These are phyloP conservation scores for Calephelis nemesis DNA, from an alignment of 1,140 invertebrate genomes.

Conservation along the genomic window DNA sequence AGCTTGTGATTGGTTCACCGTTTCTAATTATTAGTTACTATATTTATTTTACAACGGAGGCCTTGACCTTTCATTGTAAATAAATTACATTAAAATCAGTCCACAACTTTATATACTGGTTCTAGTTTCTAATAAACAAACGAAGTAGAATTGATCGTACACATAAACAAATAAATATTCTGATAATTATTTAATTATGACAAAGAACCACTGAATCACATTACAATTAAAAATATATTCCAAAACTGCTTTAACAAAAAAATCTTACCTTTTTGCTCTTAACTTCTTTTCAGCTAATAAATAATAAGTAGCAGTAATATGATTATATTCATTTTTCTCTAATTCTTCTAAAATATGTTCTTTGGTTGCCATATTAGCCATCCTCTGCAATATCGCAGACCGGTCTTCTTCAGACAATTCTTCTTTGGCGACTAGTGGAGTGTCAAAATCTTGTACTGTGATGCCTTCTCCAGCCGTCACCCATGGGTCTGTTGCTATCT, in stretches of 20 bases:
- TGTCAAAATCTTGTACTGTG: constrained; percentile 67
- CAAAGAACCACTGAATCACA: too few species aligned
- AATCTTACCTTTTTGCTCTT: constrained; percentile 80
- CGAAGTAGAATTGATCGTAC: too few species aligned
- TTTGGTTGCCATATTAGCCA: constrained; percentile 97
- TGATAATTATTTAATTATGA: too few species aligned
- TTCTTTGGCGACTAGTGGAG: constrained; percentile 67
- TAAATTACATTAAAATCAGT: too few species aligned
- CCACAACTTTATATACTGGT: too few species aligned
- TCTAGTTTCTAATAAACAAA: too few species aligned
- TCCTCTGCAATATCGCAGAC: constrained; percentile 94
- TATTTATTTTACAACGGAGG: too few species aligned
- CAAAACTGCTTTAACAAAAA: not conserved
- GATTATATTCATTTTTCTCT: constrained; percentile 98
- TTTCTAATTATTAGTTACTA: too few species aligned
- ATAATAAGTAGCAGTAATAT: constrained; percentile 99
- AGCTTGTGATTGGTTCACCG: too few species aligned
- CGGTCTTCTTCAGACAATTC: constrained; percentile 91
- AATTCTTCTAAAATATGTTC: constrained; percentile 95
- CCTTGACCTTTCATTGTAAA: too few species aligned
- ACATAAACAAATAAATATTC: too few species aligned
- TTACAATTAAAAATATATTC: too few species aligned
- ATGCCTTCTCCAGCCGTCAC: constrained; percentile 80
- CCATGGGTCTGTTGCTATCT: constrained; percentile 96
- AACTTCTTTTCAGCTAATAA: constrained; percentile 96